Percentiles rank a stretch among this genome's conserved stretches.
phyloP scores from a whole-genome alignment of 2,888 invertebrate species.

The Nephrotoma guestfalica region DNA sequence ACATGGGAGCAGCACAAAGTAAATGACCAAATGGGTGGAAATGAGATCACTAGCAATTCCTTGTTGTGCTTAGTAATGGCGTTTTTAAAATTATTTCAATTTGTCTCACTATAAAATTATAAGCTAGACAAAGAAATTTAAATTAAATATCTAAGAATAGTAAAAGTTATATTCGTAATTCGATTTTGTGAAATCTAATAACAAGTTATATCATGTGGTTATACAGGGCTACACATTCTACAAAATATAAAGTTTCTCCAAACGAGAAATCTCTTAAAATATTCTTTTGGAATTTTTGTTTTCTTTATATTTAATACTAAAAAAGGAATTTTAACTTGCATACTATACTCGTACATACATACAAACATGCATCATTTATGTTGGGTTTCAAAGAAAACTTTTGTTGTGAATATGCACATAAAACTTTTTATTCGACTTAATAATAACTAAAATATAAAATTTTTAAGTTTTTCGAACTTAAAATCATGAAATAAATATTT shows the following conservation, averaged over 20 bases:
- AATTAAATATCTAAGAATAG: no score
- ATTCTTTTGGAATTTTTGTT: neutral
- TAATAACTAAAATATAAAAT: neutral
- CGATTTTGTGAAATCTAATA: no score
- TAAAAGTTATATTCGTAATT: no score
- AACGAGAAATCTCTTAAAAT: neutral
- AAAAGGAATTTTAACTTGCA: neutral
- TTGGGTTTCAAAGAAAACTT: neutral
- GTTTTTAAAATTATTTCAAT: no score
- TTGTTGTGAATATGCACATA: neutral
- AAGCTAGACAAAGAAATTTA: no score
- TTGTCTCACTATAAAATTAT: no score
- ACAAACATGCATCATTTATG: neutral
- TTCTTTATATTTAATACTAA: neutral
- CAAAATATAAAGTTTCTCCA: neutral
- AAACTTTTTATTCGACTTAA: neutral
- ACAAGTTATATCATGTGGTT: no score
- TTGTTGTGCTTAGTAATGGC: no score
- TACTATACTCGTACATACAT: neutral
- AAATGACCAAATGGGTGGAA: no score
- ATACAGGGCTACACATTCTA: no score
- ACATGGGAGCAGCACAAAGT: no score
- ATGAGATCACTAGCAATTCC: no score
- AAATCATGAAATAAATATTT: neutral
- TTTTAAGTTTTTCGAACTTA: neutral